Conservation (phyloP, 2,113 vertebrate species). For the Pao palembangensis region DNA sequence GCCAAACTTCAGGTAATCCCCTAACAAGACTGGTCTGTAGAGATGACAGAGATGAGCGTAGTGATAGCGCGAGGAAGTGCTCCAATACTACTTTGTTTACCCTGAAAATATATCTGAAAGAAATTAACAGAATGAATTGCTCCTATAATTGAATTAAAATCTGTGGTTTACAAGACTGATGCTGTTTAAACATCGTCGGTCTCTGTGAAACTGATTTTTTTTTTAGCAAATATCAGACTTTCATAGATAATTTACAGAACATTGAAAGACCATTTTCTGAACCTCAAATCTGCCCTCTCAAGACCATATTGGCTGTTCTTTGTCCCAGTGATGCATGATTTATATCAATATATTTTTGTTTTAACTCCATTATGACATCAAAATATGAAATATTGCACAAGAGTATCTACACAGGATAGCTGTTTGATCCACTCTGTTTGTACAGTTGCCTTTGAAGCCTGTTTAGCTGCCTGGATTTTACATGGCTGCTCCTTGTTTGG, state of each 20-base stretch:
- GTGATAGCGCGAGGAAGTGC: neutral
- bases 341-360: too few relatives aligned
- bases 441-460: slow-evolving; percentile 11
- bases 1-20: slow-evolving; percentile 90
- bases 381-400: neutral
- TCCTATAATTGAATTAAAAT: too few relatives aligned
- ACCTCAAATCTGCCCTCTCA: too few relatives aligned
- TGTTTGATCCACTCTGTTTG: slow-evolving; percentile 1
- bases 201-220: too few relatives aligned
- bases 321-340: too few relatives aligned
- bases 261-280: too few relatives aligned
- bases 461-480: slow-evolving; percentile 48
- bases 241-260: too few relatives aligned
- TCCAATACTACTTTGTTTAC: too few relatives aligned
- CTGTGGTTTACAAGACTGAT: too few relatives aligned
- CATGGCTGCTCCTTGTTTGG: slow-evolving; percentile 39
- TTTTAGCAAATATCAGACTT: too few relatives aligned
- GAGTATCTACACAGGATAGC: neutral
- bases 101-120: neutral
- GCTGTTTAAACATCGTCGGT: too few relatives aligned
- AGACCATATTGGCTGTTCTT: too few relatives aligned
- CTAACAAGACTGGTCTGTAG: neutral
- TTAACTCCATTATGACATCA: neutral
- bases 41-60: neutral
- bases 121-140: neutral